A percentile compares a stretch with the other conserved stretches of the same genome.
These are phyloP conservation scores for Panonychus citri DNA, from an alignment of 1,140 invertebrate genomes.

Conservation along the genomic window DNA sequence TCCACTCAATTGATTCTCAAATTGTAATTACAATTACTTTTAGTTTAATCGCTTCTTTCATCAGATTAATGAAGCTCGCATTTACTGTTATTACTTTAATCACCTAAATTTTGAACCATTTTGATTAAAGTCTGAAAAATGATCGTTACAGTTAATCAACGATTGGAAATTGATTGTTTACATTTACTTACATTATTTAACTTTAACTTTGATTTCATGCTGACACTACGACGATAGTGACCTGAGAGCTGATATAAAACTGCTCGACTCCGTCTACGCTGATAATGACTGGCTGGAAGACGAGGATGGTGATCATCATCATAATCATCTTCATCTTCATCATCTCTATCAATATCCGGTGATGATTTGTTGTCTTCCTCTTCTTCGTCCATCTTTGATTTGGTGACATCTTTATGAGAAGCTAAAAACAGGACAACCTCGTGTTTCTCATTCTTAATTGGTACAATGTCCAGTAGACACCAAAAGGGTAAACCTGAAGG, in stretches of 20 bases:
- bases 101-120: too few relatives aligned
- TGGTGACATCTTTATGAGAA: conserved; percentile 87
- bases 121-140: too few relatives aligned
- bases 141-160: too few relatives aligned
- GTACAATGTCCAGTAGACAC: conserved; percentile 89
- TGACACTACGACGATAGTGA: conserved; percentile 66
- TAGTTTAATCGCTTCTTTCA: too few relatives aligned
- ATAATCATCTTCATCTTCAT: conserved; percentile 38
- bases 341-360: conserved; percentile 21
- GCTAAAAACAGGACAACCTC: conserved; percentile 87
- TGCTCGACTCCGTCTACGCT: conserved; percentile 63
- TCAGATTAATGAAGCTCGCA: too few relatives aligned
- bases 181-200: conserved; percentile 84
- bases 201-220: conserved; percentile 76
- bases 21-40: too few relatives aligned
- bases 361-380: neutral
- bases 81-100: too few relatives aligned
- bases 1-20: too few relatives aligned
- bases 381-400: conserved; percentile 45
- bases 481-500: conserved; percentile 65
- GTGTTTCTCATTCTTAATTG: conserved; percentile 92
- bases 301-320: conserved; percentile 44
- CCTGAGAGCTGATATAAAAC: conserved; percentile 88
- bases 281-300: conserved; percentile 56
- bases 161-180: too few relatives aligned